These are phyloP conservation scores for Antheraea mylitta DNA, from an alignment of 1,140 invertebrate species.

Conservation along the genomic window DNA sequence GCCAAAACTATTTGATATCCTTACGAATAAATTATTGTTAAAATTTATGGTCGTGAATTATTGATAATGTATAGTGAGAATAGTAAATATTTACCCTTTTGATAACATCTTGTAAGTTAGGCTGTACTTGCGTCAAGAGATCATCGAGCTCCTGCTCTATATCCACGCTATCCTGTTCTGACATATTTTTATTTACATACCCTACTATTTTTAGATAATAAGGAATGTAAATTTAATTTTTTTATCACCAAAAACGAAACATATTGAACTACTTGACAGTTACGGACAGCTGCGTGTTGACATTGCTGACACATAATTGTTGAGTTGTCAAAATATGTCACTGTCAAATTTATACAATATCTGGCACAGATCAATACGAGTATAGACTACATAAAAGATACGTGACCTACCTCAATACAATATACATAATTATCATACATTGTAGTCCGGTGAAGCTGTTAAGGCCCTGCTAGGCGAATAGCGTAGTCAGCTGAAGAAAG, in stretches of 20 bases:
- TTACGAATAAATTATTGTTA: neutral
- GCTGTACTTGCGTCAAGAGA: conserved; percentile 64
- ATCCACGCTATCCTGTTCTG: conserved; percentile 61
- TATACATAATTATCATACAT: too few species aligned
- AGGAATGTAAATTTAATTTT: conserved; percentile 17
- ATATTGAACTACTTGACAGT: conserved; percentile 18
- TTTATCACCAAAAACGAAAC: conserved; percentile 20
- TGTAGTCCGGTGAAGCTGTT: too few species aligned
- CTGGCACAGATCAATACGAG: too few species aligned
- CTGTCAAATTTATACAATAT: neutral
- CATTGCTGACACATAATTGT: conserved; percentile 19
- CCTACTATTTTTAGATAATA: conserved; percentile 12
- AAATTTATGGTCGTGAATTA: neutral
- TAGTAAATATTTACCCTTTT: conserved; percentile 64
- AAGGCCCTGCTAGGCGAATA: too few species aligned
- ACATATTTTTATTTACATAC: conserved; percentile 48
- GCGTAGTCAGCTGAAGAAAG: too few species aligned
- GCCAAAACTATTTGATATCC: neutral
- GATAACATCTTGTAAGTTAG: conserved; percentile 72
- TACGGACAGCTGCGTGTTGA: conserved; percentile 9
- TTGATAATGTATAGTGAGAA: neutral
- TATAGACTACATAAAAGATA: too few species aligned
- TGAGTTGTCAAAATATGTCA: conserved; percentile 20
- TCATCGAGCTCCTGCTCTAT: conserved; percentile 61
- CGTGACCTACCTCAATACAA: too few species aligned